Evolutionary conservation across 2,888 invertebrate genomes (phyloP).

Genomic region (Chouioia cunea): DNA sequence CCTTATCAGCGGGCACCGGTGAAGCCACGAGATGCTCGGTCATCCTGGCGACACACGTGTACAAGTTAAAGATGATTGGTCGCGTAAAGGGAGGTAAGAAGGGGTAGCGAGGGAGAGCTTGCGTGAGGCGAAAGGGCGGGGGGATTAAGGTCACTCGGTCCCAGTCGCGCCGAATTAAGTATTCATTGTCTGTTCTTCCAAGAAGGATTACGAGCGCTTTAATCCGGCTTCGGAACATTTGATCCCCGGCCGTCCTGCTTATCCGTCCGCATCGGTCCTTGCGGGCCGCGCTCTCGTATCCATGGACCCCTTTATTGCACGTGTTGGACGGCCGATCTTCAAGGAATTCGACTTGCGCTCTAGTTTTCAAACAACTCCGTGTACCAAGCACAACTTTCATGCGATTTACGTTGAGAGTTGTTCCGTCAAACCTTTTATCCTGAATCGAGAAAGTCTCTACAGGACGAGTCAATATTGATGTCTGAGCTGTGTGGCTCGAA

Average conservation of each 20-base stretch:
- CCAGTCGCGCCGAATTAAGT: slow-evolving; percentile 47
- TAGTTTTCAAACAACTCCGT: too few relatives aligned
- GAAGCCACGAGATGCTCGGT: slow-evolving; percentile 30
- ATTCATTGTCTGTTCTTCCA: slow-evolving; percentile 53
- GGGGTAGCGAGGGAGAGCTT: background rate
- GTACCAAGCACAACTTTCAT: too few relatives aligned
- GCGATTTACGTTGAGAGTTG: too few relatives aligned
- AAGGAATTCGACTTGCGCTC: too few relatives aligned
- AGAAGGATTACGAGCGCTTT: slow-evolving; percentile 56
- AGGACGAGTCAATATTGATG: too few relatives aligned
- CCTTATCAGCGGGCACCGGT: background rate
- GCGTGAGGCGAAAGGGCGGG: too few relatives aligned
- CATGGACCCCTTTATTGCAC: slow-evolving; percentile 4
- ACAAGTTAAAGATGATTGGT: slow-evolving; percentile 46
- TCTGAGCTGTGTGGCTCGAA: too few relatives aligned
- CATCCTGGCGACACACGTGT: slow-evolving; percentile 19
- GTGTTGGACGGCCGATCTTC: too few relatives aligned
- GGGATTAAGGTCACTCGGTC: slow-evolving; percentile 44
- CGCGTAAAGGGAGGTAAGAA: slow-evolving; percentile 1
- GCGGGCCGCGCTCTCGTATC: background rate
- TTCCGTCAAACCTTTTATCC: too few relatives aligned
- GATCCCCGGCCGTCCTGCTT: slow-evolving; percentile 45
- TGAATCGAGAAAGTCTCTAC: too few relatives aligned
- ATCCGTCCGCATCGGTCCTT: slow-evolving; percentile 17
- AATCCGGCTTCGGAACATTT: slow-evolving; percentile 54